Evolutionary conservation across 2,888 invertebrate species (phyloP).

Genomic region (Apotomis betuletana): DNA sequence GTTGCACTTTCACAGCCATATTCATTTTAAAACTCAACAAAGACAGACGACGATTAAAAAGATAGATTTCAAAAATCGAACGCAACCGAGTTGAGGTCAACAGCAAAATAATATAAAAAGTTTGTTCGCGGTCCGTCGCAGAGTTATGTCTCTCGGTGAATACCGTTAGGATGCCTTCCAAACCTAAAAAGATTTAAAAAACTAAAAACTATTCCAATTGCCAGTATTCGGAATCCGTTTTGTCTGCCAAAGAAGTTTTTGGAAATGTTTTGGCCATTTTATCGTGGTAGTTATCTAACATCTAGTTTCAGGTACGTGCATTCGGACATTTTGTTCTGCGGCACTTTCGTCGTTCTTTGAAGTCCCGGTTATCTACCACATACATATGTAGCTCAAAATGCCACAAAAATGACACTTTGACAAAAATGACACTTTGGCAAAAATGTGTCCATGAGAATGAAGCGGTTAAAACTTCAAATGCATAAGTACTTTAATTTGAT

Average conservation of each 20-base stretch:
- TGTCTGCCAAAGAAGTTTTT: slow-evolving; percentile 71
- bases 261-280: slow-evolving; percentile 47
- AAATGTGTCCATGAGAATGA: too few species aligned
- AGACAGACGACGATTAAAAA: slow-evolving; percentile 51
- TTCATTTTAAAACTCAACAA: slow-evolving; percentile 36
- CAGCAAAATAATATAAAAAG: slow-evolving; percentile 76
- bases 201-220: slow-evolving; percentile 82
- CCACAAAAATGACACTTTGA: too few species aligned
- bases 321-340: too few species aligned
- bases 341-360: too few species aligned
- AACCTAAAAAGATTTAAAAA: slow-evolving; percentile 71
- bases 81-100: slow-evolving; percentile 70
- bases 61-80: slow-evolving; percentile 65
- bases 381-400: too few species aligned
- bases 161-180: slow-evolving; percentile 81
- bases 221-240: slow-evolving; percentile 81
- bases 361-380: too few species aligned
- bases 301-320: not conserved
- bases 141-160: slow-evolving; percentile 76
- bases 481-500: too few species aligned
- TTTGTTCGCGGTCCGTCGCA: slow-evolving; percentile 67
- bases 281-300: slow-evolving; percentile 18
- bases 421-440: too few species aligned
- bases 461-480: too few species aligned
- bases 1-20: slow-evolving; percentile 17